Percentiles rank a stretch among this genome's conserved stretches.
phyloP scores from a whole-genome alignment of 2,797 vertebrate genomes.

The Argya squamiceps region DNA sequence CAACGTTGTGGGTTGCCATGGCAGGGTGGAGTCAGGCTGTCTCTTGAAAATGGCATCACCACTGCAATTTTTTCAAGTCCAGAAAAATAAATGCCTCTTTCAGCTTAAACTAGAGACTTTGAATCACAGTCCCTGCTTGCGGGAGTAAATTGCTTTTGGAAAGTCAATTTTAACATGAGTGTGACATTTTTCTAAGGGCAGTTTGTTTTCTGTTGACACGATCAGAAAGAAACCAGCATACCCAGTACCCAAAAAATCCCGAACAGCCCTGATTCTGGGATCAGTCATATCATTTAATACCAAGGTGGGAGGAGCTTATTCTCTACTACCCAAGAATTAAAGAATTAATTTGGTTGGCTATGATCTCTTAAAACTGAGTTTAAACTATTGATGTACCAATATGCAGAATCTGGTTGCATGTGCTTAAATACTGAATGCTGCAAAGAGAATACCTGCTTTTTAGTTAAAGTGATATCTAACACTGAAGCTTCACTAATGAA shows the following conservation, averaged over 20 bases:
- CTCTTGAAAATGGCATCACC: neutral
- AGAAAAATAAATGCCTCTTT: conserved; percentile 37
- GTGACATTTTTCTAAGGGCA: neutral
- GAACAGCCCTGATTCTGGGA: neutral
- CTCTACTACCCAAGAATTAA: conserved; percentile 59
- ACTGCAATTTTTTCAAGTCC: neutral
- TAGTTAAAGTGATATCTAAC: conserved; percentile 73
- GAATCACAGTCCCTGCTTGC: neutral
- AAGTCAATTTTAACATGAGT: conserved; percentile 56
- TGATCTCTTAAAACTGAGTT: conserved; percentile 60
- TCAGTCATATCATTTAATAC: neutral
- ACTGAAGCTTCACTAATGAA: conserved; percentile 76
- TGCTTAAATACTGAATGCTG: conserved; percentile 68
- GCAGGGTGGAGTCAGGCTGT: neutral
- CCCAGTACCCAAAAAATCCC: neutral
- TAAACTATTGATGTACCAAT: conserved; percentile 29
- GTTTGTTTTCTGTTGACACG: neutral
- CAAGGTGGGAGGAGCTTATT: neutral
- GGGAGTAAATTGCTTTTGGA: conserved; percentile 51
- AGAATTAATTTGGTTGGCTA: conserved; percentile 69
- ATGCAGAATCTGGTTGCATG: conserved; percentile 67
- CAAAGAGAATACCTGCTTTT: conserved; percentile 67
- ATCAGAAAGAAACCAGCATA: conserved; percentile 3
- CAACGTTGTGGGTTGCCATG: neutral
- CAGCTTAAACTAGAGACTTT: conserved; percentile 35